Conservation (phyloP, 2,797 vertebrate species). For the Microctenopoma steveboyesi region DNA sequence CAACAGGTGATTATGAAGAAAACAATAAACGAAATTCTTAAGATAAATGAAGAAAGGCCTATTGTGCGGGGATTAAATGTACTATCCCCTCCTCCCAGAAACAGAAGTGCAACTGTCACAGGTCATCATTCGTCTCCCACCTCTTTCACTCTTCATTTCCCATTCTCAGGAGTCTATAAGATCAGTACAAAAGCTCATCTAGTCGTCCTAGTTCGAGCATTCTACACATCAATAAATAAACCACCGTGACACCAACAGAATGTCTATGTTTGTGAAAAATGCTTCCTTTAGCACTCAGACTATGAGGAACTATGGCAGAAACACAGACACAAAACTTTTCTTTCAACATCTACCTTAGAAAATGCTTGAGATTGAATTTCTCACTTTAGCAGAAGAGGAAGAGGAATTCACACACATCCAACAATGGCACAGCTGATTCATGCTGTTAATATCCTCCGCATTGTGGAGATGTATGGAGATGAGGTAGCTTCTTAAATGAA, state of each 20-base stretch:
- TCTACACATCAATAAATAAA: conserved; percentile 80
- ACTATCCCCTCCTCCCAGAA: not conserved
- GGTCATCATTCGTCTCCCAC: conserved; percentile 42
- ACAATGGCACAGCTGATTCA: conserved; percentile 57
- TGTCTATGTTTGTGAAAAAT: conserved; percentile 70
- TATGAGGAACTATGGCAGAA: conserved; percentile 24
- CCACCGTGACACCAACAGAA: conserved; percentile 70
- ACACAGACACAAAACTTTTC: conserved; percentile 32
- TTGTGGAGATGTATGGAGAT: conserved; percentile 51
- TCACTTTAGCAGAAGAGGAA: conserved; percentile 39
- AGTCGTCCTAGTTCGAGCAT: conserved; percentile 73
- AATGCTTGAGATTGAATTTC: conserved; percentile 58
- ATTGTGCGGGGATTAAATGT: not conserved
- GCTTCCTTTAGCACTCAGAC: conserved; percentile 66
- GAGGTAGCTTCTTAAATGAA: conserved; percentile 37
- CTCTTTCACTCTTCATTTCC: conserved; percentile 32
- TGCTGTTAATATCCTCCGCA: conserved; percentile 59
- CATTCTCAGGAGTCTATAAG: conserved; percentile 55
- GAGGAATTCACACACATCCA: conserved; percentile 55
- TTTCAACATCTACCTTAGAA: conserved; percentile 49
- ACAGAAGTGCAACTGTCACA: conserved; percentile 29
- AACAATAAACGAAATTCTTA: no score
- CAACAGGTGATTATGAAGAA: not conserved
- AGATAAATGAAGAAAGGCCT: conserved; percentile 5
- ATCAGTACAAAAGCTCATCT: conserved; percentile 64